Evolutionary conservation across 2,888 invertebrate genomes (phyloP), one percentile per base, ranked within the genome.

Genomic region (Drosophila nigricruria): DNA sequence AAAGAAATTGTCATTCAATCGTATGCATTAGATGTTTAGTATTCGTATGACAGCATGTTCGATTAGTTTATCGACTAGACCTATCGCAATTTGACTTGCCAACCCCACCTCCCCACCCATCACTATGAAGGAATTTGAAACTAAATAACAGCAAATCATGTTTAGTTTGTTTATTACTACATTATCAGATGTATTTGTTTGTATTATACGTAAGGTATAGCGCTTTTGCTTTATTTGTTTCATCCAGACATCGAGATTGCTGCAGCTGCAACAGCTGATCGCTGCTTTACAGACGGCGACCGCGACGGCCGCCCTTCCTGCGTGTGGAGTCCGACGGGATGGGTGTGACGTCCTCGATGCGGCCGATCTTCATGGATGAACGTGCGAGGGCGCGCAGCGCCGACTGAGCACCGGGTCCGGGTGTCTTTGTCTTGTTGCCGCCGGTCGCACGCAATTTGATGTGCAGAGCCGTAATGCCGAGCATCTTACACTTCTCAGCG

Each of bases 231-330:
- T 47, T 45, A 20, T 12, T 34, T 54, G 27, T 20, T 49, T 36
- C 36, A 42, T 18, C 49, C 18, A 52, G 20, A 63, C 16, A 20
- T 62, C 36, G 43, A 38, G 25, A 27, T 34, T 18, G 43, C 32
- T 18, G 36, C 42, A 60, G 47, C 20, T 18, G 45, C 43, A 57
- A 54, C 25, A 59, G 20, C 20, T 59, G 53, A 42, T 20, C 14
- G 45, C 16, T 12, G 40, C 20, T 12, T 56, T 98, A 99, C 96
- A 99, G 96, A 95, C 99, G 96, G 94, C 99, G 97, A 94, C 99
- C 99, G 94, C 99, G 97, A 92, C 99, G 96, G 94, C 99, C 99
- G 93, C 99, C 99, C 97, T 99, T 99, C 95, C 99, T 98, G 93
- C 99, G 96, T 62, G 99, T 99, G 76, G 98, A 97, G 94, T 99